These are phyloP conservation scores for Xiphophorus couchianus DNA, from an alignment of 2,113 vertebrate genomes.

Conservation along the genomic window DNA sequence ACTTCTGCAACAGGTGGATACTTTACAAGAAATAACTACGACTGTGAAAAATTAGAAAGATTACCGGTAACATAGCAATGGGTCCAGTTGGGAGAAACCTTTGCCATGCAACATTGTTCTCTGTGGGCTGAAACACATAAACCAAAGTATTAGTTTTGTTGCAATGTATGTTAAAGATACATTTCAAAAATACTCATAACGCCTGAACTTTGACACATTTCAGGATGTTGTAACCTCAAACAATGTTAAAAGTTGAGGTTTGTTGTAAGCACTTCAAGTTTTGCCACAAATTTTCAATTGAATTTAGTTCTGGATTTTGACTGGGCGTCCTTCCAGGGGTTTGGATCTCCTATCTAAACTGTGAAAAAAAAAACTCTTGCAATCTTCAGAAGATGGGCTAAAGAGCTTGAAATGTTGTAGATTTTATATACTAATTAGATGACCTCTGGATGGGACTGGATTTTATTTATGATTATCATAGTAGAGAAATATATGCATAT, in stretches of 20 bases:
- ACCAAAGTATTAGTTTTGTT: slow-evolving; percentile 16
- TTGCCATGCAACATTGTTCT: slow-evolving; percentile 98
- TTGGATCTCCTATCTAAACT: background rate
- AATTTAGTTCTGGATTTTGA: no score
- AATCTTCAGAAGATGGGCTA: no score
- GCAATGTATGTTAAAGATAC: slow-evolving; percentile 16
- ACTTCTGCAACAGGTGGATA: slow-evolving; percentile 3
- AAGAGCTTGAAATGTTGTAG: background rate
- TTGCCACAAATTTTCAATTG: no score
- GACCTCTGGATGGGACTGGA: no score
- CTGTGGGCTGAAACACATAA: slow-evolving; percentile 85
- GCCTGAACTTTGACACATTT: background rate
- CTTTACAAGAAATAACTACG: background rate
- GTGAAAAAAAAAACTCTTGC: no score
- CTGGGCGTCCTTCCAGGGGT: background rate
- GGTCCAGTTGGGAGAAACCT: slow-evolving; percentile 96
- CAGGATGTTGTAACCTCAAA: background rate
- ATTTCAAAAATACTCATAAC: background rate
- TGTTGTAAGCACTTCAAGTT: no score
- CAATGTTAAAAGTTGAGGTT: no score
- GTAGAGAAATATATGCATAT: no score
- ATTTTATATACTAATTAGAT: no score
- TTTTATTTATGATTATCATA: no score
- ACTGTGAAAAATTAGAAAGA: slow-evolving; percentile 29
- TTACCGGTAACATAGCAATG: slow-evolving; percentile 95